Percentiles rank a stretch among this genome's conserved stretches.
phyloP scores from a whole-genome alignment of 2,888 invertebrate genomes.

The Lydus trimaculatus region DNA sequence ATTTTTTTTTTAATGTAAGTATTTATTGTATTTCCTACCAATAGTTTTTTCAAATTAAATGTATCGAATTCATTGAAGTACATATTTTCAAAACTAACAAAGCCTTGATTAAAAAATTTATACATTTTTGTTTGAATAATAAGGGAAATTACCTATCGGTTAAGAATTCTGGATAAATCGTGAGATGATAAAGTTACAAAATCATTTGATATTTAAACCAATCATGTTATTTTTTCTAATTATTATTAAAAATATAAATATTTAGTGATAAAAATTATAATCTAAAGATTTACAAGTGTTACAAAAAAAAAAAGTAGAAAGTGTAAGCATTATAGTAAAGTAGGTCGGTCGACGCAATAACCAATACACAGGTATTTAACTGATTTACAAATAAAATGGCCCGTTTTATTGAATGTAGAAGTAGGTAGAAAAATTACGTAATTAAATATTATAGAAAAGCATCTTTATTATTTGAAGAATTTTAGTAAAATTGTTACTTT shows the following conservation, averaged over 20 bases:
- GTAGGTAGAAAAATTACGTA: neutral
- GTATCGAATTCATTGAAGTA: neutral
- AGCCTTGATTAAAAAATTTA: neutral
- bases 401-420: neutral
- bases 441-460: too few relatives aligned
- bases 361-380: neutral
- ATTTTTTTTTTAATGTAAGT: neutral
- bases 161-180: too few relatives aligned
- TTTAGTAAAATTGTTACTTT: neutral
- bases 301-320: neutral
- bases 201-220: neutral
- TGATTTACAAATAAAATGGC: neutral
- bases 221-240: too few relatives aligned
- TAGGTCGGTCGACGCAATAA: neutral
- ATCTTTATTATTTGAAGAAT: neutral
- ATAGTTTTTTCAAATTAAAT: neutral
- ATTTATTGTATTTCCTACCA: neutral
- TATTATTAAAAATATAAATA: too few relatives aligned
- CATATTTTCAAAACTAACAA: neutral
- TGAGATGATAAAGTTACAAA: neutral
- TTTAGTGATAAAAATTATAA: too few relatives aligned
- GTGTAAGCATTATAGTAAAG: neutral
- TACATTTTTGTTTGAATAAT: neutral
- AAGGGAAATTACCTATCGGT: too few relatives aligned
- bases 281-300: neutral